phyloP scores from a whole-genome alignment of 2,113 vertebrate species.

The Brienomyrus brachyistius region DNA sequence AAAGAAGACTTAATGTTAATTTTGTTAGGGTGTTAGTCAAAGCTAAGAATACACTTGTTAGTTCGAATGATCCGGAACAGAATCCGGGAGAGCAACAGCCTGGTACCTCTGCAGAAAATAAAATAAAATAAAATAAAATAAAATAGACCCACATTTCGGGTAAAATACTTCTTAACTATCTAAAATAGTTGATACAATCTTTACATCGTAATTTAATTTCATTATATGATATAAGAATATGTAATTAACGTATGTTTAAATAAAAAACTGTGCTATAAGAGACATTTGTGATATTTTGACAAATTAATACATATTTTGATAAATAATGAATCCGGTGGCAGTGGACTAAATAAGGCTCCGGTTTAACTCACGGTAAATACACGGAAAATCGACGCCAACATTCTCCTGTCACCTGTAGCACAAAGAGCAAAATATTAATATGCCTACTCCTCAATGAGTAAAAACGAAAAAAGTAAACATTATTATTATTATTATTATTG shows the following conservation, averaged over 20 bases:
- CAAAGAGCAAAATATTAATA: not conserved
- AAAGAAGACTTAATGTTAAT: not conserved
- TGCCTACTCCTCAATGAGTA: not conserved
- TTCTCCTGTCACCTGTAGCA: not conserved
- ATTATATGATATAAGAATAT: not conserved
- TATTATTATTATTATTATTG: not conserved
- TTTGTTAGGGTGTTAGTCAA: not conserved
- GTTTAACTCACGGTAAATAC: not conserved
- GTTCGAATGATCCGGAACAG: not conserved
- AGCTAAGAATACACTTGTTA: not conserved
- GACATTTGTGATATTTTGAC: not conserved
- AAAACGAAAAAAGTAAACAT: too few species aligned
- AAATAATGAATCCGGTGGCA: not conserved
- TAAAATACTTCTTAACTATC: not conserved
- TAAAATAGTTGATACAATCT: not conserved
- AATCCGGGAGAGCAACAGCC: not conserved
- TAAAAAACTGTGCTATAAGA: not conserved
- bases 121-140: not conserved
- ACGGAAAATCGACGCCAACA: not conserved
- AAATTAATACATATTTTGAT: not conserved
- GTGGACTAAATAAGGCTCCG: not conserved
- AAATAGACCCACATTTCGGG: not conserved
- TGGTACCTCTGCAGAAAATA: not conserved
- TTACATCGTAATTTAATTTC: not conserved
- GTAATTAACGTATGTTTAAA: not conserved